phyloP scores from a whole-genome alignment of 53 echinoderm and acorn worm genomes.

The Temnopleurus reevesii region DNA sequence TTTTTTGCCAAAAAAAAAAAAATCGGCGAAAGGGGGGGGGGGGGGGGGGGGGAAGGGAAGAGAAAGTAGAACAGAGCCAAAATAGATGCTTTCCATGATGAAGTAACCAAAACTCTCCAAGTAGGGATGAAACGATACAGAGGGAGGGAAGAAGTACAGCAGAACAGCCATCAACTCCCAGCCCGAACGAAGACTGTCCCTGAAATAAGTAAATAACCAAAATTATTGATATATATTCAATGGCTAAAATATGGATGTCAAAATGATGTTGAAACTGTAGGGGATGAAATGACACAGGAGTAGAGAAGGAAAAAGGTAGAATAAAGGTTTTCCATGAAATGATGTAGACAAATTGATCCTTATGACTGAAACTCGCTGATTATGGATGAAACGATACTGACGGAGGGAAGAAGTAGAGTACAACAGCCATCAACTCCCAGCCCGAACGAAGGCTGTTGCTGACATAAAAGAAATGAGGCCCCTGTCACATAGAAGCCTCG shows the following conservation, averaged over 20 bases:
- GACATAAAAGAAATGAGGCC: too few relatives aligned
- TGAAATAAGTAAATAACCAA: not conserved
- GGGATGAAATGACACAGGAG: not conserved
- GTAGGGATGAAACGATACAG: not conserved
- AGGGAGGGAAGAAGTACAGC: not conserved
- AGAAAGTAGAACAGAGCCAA: too few relatives aligned
- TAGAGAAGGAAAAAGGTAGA: not conserved
- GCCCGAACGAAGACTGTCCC: not conserved
- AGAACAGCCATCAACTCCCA: not conserved
- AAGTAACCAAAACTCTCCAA: too few relatives aligned
- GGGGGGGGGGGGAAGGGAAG: too few relatives aligned
- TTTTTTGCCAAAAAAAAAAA: too few relatives aligned
- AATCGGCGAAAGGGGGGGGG: too few relatives aligned
- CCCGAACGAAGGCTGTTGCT: slow-evolving; percentile 92
- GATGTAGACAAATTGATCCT: too few relatives aligned
- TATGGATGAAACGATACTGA: slow-evolving; percentile 89
- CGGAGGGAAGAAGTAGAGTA: slow-evolving; percentile 96
- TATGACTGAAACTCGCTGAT: slow-evolving; percentile 83
- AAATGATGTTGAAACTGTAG: not conserved
- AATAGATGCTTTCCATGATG: too few relatives aligned
- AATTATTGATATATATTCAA: not conserved
- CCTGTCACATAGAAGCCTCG: too few relatives aligned
- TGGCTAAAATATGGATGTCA: not conserved
- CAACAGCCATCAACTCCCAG: slow-evolving; percentile 96
- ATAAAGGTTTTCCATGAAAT: too few relatives aligned